Conservation (phyloP, 2,113 vertebrate species). For the Colius striatus region DNA sequence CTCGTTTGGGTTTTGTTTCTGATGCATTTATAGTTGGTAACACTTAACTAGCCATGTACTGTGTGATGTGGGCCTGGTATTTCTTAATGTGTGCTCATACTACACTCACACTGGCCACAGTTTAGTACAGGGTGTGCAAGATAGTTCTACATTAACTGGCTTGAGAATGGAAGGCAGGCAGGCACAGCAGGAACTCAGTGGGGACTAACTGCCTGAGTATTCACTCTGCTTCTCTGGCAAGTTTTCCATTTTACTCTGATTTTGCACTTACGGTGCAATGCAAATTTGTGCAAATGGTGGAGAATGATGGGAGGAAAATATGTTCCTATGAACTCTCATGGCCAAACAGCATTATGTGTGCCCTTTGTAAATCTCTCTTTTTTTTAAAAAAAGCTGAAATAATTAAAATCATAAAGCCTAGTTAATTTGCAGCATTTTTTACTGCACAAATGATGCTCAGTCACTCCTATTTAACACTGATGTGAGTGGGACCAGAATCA, state of each 20-base stretch:
- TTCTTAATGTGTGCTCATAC: not conserved
- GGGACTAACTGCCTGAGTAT: not conserved
- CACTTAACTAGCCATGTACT: not conserved
- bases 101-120: not conserved
- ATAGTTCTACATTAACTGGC: fast-evolving
- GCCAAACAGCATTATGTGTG: not conserved
- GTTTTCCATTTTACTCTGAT: not conserved
- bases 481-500: not conserved
- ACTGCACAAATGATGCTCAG: not conserved
- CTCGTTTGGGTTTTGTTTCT: not conserved
- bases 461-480: not conserved
- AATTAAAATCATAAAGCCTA: not conserved
- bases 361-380: not conserved
- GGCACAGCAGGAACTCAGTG: not conserved
- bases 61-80: not conserved
- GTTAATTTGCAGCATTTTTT: not conserved
- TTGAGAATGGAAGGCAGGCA: not conserved
- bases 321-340: not conserved
- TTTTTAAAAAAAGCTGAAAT: not conserved
- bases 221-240: not conserved
- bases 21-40: not conserved
- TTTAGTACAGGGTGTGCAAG: not conserved
- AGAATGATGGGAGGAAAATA: not conserved
- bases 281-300: not conserved
- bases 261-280: not conserved